These are phyloP conservation scores for Phoronis australis DNA, from an alignment of 2,888 invertebrate species.

Conservation along the genomic window DNA sequence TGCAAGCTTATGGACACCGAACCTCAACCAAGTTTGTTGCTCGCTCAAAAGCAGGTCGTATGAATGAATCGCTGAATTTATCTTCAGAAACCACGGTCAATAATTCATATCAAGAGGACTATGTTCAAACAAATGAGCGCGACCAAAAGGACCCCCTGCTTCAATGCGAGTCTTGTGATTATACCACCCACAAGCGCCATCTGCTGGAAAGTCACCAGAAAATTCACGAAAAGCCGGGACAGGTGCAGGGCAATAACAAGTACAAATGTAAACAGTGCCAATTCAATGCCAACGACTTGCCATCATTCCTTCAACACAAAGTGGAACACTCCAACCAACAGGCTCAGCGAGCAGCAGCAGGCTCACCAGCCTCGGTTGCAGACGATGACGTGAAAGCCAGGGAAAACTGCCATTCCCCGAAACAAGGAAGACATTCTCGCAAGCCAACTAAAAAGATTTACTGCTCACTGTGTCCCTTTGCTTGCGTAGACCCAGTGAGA, in stretches of 20 bases:
- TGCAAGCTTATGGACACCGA: constrained; percentile 39
- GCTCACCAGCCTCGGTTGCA: neutral
- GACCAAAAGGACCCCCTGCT: constrained; percentile 14
- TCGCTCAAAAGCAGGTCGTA: no score
- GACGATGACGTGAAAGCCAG: constrained; percentile 2
- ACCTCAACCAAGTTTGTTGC: neutral
- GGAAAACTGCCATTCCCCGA: constrained; percentile 17
- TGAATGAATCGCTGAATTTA: neutral
- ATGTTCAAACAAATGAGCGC: neutral
- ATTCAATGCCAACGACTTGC: constrained; percentile 34
- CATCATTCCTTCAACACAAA: constrained; percentile 39
- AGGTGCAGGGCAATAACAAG: constrained; percentile 12
- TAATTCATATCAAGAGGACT: neutral
- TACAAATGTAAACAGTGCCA: constrained; percentile 39
- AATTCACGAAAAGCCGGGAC: constrained; percentile 18
- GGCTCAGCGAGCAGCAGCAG: neutral
- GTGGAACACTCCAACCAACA: constrained; percentile 23
- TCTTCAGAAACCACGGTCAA: neutral
- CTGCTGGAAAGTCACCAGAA: constrained; percentile 29
- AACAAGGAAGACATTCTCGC: constrained; percentile 25
- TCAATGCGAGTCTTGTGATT: constrained; percentile 32
- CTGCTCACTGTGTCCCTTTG: constrained; percentile 37
- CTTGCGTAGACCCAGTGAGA: constrained; percentile 27
- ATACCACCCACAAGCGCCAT: constrained; percentile 29
- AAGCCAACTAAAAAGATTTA: constrained; percentile 36